Evolutionary conservation across 2,797 vertebrate species (phyloP), one percentile per base, ranked within the genome.

Genomic region (Neosilurus mollespiculum): DNA sequence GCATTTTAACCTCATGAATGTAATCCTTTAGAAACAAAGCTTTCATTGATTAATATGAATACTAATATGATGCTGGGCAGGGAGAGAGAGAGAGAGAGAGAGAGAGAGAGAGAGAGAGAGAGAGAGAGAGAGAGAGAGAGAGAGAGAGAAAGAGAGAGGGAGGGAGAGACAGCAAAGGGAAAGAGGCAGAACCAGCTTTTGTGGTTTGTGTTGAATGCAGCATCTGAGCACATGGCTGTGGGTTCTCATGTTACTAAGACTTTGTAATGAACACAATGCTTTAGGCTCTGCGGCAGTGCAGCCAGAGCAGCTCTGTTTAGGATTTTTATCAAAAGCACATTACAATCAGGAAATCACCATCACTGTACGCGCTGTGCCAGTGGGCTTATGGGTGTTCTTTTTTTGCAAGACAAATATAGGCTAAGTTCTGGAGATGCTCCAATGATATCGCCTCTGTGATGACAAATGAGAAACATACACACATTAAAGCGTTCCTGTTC

Each of bases 101-200:
- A 14, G 54, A 3, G 54, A 3, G 54, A 14, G 54, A 14, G 54
- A 56, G 54, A 14, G 54, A 56, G 54, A 56, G 37, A 30, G 30
- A 30, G 30, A 30, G 30, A 30, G 30, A 30, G 30, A 30, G 30
- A 30, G 30, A 30, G 30, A 30, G 56, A 43, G 34, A 14, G 59
- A 26, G 11, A 64, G 59, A 79, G 3, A 49, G 49, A 61, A 26
- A 26, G 22, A 49, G 76, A 30, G 53, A 70, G 43, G 20, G 16
- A 62, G 69, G 20, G 54, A 69, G 26, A 30, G 43, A 26, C 49
- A n/a, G 9, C 54, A 26, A 67, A 26, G 49, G 20, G 80, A 82
- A 79, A 78, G 80, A 73, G 72, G 77, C 7, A 67, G 71, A 84
- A 87, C 85, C 61, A 58, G 85, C 54, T 85, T 84, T 83, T 88